A percentile compares a stretch with the other conserved stretches of the same genome.
Evolutionary conservation across 64 coral and sea anemone genomes (phyloP).

Genomic region (Pocillopora verrucosa): DNA sequence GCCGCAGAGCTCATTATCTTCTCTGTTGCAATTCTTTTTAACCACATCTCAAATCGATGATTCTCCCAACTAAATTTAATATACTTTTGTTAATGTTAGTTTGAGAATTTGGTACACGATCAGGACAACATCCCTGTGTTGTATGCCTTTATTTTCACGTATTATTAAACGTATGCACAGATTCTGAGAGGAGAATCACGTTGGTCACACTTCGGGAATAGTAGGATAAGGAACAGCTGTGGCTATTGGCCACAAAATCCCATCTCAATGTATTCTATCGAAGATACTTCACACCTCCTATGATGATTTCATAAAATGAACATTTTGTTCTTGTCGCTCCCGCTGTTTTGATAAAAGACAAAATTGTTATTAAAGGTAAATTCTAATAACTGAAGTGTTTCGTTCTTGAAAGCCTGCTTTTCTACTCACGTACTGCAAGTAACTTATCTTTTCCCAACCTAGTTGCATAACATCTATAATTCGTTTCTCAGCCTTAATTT

Average conservation of each 20-base stretch:
- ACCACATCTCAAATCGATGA: not conserved
- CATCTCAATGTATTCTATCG: not conserved
- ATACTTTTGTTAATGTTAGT: not conserved
- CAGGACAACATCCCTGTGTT: not conserved
- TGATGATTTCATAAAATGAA: constrained; percentile 15
- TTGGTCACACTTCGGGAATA: not conserved
- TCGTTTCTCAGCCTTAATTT: not conserved
- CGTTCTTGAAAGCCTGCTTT: too few relatives aligned
- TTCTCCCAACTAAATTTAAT: not conserved
- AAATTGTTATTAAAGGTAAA: not conserved
- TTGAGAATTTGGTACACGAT: not conserved
- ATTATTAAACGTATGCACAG: not conserved
- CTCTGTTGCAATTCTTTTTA: too few relatives aligned
- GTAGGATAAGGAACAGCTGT: not conserved
- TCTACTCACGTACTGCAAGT: too few relatives aligned
- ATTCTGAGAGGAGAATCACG: not conserved
- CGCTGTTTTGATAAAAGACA: not conserved
- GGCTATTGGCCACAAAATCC: not conserved
- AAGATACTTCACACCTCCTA: not conserved
- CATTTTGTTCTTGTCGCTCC: not conserved
- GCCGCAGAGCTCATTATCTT: too few relatives aligned
- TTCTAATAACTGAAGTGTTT: too few relatives aligned
- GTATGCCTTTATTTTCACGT: not conserved
- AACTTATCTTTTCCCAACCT: too few relatives aligned
- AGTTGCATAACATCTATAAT: not conserved